Base-by-base conservation (phyloP, 2,888 invertebrate species). In the Epinotia demarniana region DNA sequence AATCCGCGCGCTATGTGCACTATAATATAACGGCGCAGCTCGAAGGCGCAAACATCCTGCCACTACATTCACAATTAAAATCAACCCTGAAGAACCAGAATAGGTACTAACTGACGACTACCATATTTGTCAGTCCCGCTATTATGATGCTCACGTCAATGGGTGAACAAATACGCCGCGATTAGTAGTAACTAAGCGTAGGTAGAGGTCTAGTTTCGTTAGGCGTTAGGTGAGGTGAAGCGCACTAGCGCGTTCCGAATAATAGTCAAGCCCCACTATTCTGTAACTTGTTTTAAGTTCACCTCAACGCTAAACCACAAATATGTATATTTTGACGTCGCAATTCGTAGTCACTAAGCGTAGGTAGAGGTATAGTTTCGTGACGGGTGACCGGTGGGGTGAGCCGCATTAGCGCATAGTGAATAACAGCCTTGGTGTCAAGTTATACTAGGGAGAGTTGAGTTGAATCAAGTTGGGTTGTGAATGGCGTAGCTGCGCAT, bases 21-120 rank as follows among this genome's bases (percentile, higher is more conserved):
- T 69, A 39, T 39, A 39, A 9, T 39, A 39, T 39, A 69, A 58
- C 69, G 72, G 80, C 80, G 80, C 81, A 79, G n/a, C n/a, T n/a
- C n/a, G n/a, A n/a, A n/a, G 78, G 83, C 83, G 82, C 86, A 87
- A 91, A 91, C 90, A 91, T 91, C 90, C 87, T 87, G 87, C 53
- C 53, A 53, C 8, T 53, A n/a, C n/a, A 53, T 53, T 53, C 53
- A 53, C 53, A 53, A 53, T n/a, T 53, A 13, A 53, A n/a, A n/a
- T 53, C 53, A 53, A 53, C 53, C n/a, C 53, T 0, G 53, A 6
- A 0, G 13, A 53, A 53, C 53, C 53, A 53, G 53, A 8, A n/a
- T 53, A 27, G 0, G 23, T 27, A 53, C 53, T 53, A n/a, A 53
- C 53, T 8, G 3, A 49, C 49, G 49, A 16, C 49, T 16, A 49